Base-by-base conservation (phyloP, 2,888 invertebrate species). In the Campoletis raptor region DNA sequence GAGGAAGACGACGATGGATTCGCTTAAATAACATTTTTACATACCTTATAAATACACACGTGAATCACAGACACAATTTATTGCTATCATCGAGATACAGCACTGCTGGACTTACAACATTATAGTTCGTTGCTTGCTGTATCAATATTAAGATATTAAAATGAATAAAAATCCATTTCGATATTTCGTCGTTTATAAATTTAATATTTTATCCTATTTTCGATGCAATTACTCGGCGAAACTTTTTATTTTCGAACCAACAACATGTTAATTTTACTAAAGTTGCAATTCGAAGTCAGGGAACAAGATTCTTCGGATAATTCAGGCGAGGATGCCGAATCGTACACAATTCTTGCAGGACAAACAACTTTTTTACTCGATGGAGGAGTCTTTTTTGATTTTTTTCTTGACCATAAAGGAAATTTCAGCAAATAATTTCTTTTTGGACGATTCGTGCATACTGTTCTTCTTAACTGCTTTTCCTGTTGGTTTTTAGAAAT, bases 1-100 rank as follows among this genome's bases (percentile, higher is more conserved):
- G 99, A 99, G 93, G 99, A 99, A 94, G 99, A 99, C 94, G 99
- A 99, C 95, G 98, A 98, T 95, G 97, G 97, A 89, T 97, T 97
- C 93, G 95, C 95, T 89, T 95, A 94, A 94, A 91, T 42, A 24
- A 48, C 15, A 37, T 72, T 76, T 72, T 66, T 67, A 61, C 61
- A 24, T 30, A 61, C 15, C 30, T 42, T 61, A 37, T 36, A 42
- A 15, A 64, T 40, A 64, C 72, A 30, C 57, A 37, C 70, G 69
- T 45, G 37, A 67, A 76, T 36, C 82, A 61, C 82, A 45, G 48
- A 45, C 57, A 40, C 67, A 66, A 61, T 48, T 72, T 73, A 73
- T 57, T 69, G 30, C 74, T 74, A 85, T 79, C 64, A 83, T 85
- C 24, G 57, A 24, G 69, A 74, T 85, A 76, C 81, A 78, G 73